Evolutionary conservation across 2,888 invertebrate genomes (phyloP), one percentile per base, ranked within the genome.

Genomic region (Galerucella calmariensis): DNA sequence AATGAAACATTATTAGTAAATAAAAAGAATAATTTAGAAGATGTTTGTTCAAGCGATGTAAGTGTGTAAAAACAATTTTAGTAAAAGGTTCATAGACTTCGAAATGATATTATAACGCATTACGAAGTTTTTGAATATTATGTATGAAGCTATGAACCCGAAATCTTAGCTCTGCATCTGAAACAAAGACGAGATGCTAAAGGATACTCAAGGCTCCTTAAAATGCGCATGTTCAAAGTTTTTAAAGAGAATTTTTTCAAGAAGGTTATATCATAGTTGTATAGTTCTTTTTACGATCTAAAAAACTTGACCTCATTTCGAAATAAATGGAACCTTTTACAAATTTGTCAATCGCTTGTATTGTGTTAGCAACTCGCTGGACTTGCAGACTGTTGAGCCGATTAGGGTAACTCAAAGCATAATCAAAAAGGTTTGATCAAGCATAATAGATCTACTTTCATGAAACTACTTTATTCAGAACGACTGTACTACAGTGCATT

Each of bases 391-490:
- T 75, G 75, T 75, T 62, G 72, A 76, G 76, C 74, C 74, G 67
- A 72, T 75, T 71, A 73, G 73, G 75, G 78, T 79, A 46, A 74
- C 77, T 75, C 78, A 80, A 83, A 84, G 84, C 85, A 83, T 82
- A 80, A 81, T 82, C 81, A 84, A 77, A 67, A 71, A 81, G 81
- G 78, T 77, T 82, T 85, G 84, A 87, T 85, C 88, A 88, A 88
- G 88, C 88, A 88, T 87, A 86, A 85, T 86, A 76, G 72, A 75
- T 80, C 88, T 89, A 88, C 89, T 88, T 65, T 87, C 88, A 88
- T 88, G 87, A 88, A 88, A 88, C 89, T 89, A 89, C 89, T 89
- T 89, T 89, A 89, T 89, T 88, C 85, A 86, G 86, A 88, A 88
- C 87, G 86, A 87, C 88, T 88, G 87, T 87, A 86, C 86, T 88